A percentile compares a stretch with the other conserved stretches of the same genome.
Evolutionary conservation across 2,113 vertebrate genomes (phyloP).

Genomic region (Phyllostomus discolor): DNA sequence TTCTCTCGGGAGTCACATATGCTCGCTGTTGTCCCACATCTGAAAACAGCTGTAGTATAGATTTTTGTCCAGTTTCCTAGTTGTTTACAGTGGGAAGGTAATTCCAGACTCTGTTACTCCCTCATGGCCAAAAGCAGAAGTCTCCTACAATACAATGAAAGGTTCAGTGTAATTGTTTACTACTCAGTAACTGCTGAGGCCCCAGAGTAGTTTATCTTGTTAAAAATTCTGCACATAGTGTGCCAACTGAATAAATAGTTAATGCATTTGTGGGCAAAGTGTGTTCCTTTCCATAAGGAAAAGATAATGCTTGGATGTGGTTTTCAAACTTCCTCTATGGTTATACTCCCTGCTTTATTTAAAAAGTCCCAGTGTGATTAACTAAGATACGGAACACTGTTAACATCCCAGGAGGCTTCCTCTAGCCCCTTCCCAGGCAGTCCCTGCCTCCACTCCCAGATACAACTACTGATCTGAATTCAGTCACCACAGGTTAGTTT

Average conservation of each 20-base stretch:
- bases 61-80: background rate
- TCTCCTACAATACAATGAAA: background rate
- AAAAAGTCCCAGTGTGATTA: background rate
- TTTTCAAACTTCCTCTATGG: background rate
- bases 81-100: background rate
- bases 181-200: background rate
- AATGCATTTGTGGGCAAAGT: conserved; percentile 11
- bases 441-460: background rate
- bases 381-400: background rate
- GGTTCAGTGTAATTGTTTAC: background rate
- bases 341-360: background rate
- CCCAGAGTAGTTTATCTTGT: background rate
- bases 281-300: background rate
- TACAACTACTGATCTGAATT: background rate
- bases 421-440: background rate
- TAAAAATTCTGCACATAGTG: background rate
- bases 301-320: background rate
- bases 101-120: background rate
- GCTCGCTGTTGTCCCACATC: background rate
- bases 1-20: background rate
- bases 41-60: background rate
- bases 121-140: background rate
- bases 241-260: background rate
- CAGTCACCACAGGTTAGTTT: background rate
- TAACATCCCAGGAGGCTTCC: background rate